phyloP scores from a whole-genome alignment of 2,888 invertebrate species.

The Zelleria hepariella region DNA sequence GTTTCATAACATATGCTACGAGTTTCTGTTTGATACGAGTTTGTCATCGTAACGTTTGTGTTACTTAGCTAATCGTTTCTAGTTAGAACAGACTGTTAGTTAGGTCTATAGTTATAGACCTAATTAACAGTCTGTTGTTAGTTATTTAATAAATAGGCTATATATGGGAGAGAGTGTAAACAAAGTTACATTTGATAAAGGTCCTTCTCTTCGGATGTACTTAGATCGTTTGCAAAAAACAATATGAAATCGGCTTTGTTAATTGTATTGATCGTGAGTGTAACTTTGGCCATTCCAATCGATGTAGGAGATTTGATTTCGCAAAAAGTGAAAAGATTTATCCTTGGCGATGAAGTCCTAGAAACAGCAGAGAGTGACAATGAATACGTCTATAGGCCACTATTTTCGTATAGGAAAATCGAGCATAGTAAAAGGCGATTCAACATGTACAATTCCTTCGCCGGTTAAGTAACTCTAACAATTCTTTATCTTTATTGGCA shows the following conservation, averaged over 20 bases:
- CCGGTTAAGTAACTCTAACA: slow-evolving; percentile 33
- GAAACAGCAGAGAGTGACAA: slow-evolving; percentile 40
- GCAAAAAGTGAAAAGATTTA: background rate
- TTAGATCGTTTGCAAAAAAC: background rate
- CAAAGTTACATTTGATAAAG: background rate
- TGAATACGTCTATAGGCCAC: slow-evolving; percentile 39
- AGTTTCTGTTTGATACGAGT: background rate
- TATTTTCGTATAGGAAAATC: slow-evolving; percentile 50
- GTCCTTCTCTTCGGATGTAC: background rate
- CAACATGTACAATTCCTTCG: slow-evolving; percentile 57
- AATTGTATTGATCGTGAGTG: background rate
- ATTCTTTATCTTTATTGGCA: slow-evolving; percentile 7
- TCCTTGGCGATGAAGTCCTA: slow-evolving; percentile 19
- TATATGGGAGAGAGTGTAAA: background rate
- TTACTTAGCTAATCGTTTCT: too few relatives aligned
- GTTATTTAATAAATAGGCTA: background rate
- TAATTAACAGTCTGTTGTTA: background rate
- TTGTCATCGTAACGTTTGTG: background rate
- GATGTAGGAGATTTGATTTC: background rate
- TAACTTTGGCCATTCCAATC: background rate
- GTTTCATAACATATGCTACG: background rate
- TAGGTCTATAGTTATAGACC: background rate
- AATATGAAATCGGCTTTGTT: background rate
- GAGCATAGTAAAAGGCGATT: slow-evolving; percentile 55
- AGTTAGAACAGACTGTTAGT: too few relatives aligned